A percentile compares a stretch with the other conserved stretches of the same genome.
Conservation (phyloP, 2,113 vertebrate species). For the Micromys minutus region DNA sequence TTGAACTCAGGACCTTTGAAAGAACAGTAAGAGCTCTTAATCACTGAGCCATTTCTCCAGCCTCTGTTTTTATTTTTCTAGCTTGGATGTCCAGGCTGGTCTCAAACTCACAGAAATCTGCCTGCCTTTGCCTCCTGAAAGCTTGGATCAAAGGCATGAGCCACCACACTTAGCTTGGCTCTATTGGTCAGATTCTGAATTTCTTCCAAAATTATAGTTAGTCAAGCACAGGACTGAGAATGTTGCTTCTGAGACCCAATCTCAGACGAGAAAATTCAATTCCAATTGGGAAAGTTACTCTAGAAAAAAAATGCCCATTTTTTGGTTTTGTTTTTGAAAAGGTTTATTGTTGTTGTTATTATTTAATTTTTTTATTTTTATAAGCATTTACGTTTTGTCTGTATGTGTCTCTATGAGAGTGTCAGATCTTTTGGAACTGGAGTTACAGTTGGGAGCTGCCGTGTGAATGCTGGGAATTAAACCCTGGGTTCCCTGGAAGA, state of each 20-base stretch:
- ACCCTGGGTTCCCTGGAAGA: no score
- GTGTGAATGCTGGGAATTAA: no score
- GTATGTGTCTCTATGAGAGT: no score
- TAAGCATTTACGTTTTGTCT: not conserved
- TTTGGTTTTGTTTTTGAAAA: no score
- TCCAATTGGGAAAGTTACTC: slow-evolving; percentile 51
- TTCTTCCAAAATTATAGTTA: slow-evolving; percentile 69
- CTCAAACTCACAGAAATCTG: not conserved
- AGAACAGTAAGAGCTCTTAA: no score
- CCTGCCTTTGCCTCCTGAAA: not conserved
- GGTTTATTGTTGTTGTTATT: no score
- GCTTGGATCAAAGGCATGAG: not conserved
- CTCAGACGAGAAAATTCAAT: slow-evolving; percentile 54
- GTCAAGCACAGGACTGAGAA: slow-evolving; percentile 74
- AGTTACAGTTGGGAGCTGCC: no score
- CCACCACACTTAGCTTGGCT: not conserved
- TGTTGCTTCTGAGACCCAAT: slow-evolving; percentile 71
- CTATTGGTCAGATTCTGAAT: slow-evolving; percentile 43
- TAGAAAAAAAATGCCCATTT: no score
- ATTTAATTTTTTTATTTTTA: not conserved
- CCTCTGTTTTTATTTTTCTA: not conserved
- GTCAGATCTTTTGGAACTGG: no score
- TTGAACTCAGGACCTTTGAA: no score
- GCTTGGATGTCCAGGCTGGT: not conserved
- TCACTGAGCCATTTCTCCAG: no score